Percentiles rank a stretch among this genome's conserved stretches.
phyloP scores from a whole-genome alignment of 2,113 vertebrate genomes.

The Ptilorrhoa leucosticta region DNA sequence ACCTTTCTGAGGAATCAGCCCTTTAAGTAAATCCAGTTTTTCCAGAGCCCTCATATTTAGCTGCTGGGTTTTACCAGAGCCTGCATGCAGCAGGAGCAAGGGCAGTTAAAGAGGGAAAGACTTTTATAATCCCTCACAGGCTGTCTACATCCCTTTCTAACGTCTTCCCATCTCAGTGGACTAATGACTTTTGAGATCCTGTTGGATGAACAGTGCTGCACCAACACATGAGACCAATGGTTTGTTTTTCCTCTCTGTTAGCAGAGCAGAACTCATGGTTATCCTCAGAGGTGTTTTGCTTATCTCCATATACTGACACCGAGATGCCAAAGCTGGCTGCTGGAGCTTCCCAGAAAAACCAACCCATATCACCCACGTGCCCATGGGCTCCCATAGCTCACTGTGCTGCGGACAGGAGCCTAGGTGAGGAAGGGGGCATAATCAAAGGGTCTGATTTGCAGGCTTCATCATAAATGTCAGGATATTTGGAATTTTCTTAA shows the following conservation, averaged over 20 bases:
- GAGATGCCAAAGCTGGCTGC: neutral
- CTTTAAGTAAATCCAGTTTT: neutral
- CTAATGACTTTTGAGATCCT: neutral
- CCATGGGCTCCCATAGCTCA: neutral
- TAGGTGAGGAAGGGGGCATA: neutral
- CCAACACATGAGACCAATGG: neutral
- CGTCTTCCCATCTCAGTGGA: neutral
- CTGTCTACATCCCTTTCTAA: neutral
- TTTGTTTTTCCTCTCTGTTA: neutral
- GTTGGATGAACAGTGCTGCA: neutral
- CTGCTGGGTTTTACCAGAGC: neutral
- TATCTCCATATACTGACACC: neutral
- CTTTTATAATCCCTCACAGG: neutral
- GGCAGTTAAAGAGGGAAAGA: neutral
- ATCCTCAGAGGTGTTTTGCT: neutral
- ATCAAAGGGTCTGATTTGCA: neutral
- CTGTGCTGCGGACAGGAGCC: rapidly evolving
- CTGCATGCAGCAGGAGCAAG: neutral
- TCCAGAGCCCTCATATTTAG: neutral
- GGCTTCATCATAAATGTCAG: neutral
- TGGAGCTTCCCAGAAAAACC: neutral
- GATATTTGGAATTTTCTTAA: neutral
- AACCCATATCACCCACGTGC: rapidly evolving
- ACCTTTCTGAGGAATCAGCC: neutral
- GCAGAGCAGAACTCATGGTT: neutral